These are phyloP conservation scores for Astreopora myriophthalma DNA, from an alignment of 64 coral and sea anemone species.

Conservation along the genomic window DNA sequence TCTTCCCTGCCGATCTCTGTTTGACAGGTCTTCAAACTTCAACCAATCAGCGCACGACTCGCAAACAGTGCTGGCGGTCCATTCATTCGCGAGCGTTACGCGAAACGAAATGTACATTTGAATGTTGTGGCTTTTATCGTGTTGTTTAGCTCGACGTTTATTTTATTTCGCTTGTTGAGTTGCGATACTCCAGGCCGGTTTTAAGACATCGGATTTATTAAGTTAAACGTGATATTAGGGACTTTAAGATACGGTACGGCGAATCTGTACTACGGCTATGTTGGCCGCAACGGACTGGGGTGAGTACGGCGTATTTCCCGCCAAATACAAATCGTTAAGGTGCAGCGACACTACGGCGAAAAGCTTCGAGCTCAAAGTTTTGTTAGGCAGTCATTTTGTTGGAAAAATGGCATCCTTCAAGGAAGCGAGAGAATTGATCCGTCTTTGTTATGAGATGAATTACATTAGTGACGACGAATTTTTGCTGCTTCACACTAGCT, in stretches of 20 bases:
- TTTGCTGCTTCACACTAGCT: background rate
- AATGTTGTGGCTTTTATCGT: no score
- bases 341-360: background rate
- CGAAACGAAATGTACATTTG: no score
- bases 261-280: conserved; percentile 4
- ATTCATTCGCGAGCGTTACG: no score
- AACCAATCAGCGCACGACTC: no score
- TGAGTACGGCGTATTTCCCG: conserved; percentile 20
- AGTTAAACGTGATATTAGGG: no score
- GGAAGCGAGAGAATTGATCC: background rate
- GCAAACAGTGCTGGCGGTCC: no score
- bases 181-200: no score
- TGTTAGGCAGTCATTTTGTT: background rate
- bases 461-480: conserved; percentile 21
- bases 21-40: no score
- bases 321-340: conserved; percentile 6
- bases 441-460: conserved; percentile 29
- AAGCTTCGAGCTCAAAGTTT: background rate
- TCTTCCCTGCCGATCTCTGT: no score
- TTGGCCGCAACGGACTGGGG: background rate
- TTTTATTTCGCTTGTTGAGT: no score
- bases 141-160: no score
- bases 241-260: conserved; percentile 23
- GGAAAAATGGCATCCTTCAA: conserved; percentile 10
- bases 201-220: no score